These are phyloP conservation scores for Pungitius pungitius DNA, from an alignment of 2,113 vertebrate species.

Conservation along the genomic window DNA sequence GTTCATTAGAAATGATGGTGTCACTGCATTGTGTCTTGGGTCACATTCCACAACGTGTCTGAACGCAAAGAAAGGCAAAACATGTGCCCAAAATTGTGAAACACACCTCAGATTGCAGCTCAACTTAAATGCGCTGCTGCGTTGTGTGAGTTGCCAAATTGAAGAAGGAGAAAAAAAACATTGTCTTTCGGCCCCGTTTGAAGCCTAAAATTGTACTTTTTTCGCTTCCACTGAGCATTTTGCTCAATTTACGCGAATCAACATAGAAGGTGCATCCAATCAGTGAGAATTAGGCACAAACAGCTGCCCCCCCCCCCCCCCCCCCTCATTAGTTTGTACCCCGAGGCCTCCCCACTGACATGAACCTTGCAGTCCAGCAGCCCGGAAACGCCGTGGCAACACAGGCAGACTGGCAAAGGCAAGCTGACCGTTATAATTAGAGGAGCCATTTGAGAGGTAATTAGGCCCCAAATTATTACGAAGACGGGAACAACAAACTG, in stretches of 20 bases:
- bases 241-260: constrained; percentile 15
- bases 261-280: constrained; percentile 22
- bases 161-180: neutral
- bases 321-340: constrained; percentile 65
- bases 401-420: constrained; percentile 43
- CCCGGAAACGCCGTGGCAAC: constrained; percentile 38
- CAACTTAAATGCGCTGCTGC: neutral
- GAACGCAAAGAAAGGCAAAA: constrained; percentile 55
- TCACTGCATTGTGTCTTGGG: constrained; percentile 34
- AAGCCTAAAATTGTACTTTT: no score
- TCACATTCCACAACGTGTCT: constrained; percentile 76
- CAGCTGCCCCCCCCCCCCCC: constrained; percentile 64
- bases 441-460: constrained; percentile 58
- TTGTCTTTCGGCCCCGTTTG: no score
- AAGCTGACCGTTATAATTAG: constrained; percentile 68
- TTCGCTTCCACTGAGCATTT: neutral
- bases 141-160: neutral
- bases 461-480: constrained; percentile 62
- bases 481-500: constrained; percentile 26
- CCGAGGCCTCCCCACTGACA: constrained; percentile 58
- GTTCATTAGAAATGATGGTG: constrained; percentile 29
- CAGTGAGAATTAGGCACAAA: constrained; percentile 60
- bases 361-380: constrained; percentile 59
- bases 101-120: constrained; percentile 50
- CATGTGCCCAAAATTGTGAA: constrained; percentile 20